Conservation (phyloP, 2,888 invertebrate species). For the Drosophila nr. perissopoda region DNA sequence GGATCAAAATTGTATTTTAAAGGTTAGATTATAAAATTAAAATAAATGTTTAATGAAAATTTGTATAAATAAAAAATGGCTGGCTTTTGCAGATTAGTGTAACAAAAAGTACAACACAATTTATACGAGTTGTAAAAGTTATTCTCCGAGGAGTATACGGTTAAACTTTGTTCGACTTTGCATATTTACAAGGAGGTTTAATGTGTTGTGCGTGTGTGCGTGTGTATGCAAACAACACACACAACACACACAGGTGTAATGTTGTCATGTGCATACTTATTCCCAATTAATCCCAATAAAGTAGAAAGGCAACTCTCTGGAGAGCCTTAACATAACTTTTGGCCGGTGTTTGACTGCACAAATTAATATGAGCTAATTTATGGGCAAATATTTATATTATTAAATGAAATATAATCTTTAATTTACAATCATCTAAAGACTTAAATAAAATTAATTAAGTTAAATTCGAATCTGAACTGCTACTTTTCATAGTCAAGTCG, state of each 20-base stretch:
- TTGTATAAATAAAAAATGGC: background rate
- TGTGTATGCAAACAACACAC: constrained; percentile 7
- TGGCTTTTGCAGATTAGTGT: constrained; percentile 16
- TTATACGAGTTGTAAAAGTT: constrained; percentile 28
- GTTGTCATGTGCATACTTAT: constrained; percentile 54
- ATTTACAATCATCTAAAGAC: background rate
- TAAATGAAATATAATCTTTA: background rate
- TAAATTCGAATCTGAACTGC: background rate
- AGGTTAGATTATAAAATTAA: background rate
- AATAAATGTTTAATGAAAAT: background rate
- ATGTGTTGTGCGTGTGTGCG: background rate
- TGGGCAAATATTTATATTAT: background rate
- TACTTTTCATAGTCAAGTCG: background rate
- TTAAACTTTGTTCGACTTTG: constrained; percentile 32
- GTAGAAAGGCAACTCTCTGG: constrained; percentile 26
- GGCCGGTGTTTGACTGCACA: constrained; percentile 8
- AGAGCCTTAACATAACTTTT: constrained; percentile 36
- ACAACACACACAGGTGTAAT: constrained; percentile 13
- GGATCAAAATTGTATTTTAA: background rate
- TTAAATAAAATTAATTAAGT: background rate
- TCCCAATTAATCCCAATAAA: constrained; percentile 76
- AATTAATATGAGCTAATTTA: constrained; percentile 7
- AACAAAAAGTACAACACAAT: constrained; percentile 21
- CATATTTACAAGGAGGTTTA: constrained; percentile 11
- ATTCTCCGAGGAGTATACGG: constrained; percentile 19